These are phyloP conservation scores for Charadrius vociferus DNA, from an alignment of 2,113 vertebrate genomes.

Conservation along the genomic window DNA sequence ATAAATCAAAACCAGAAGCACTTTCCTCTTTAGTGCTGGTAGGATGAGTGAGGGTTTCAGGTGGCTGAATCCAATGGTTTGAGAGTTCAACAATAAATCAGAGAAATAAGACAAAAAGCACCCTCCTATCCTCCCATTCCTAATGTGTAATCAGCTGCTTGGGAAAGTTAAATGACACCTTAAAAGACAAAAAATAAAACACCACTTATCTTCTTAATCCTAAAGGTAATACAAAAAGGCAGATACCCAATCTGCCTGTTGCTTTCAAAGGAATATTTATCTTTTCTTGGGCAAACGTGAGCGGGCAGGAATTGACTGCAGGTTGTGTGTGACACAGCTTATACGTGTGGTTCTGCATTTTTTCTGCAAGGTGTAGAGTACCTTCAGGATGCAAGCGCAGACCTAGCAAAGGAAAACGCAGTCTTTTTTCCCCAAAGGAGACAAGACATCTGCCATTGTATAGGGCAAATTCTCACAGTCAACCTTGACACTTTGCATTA, in stretches of 20 bases:
- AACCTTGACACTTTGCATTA: background rate
- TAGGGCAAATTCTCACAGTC: background rate
- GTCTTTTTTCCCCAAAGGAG: background rate
- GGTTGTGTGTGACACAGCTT: background rate
- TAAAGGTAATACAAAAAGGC: background rate
- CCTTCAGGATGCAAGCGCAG: background rate
- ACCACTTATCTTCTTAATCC: background rate
- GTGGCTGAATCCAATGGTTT: background rate
- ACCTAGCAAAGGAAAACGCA: background rate
- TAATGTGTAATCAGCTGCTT: background rate
- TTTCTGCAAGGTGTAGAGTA: background rate
- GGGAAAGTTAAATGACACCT: conserved; percentile 1
- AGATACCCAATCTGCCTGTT: background rate
- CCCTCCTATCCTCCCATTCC: background rate
- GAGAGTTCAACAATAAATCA: conserved; percentile 34
- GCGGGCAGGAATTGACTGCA: background rate
- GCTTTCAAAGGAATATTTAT: background rate
- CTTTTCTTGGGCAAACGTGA: background rate
- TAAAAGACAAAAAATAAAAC: background rate
- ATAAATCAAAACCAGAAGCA: conserved; percentile 53
- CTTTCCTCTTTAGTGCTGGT: conserved; percentile 34
- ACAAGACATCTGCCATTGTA: background rate
- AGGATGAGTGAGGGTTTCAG: conserved; percentile 30
- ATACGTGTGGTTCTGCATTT: background rate
- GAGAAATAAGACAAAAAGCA: conserved; percentile 10